Evolutionary conservation across 1,140 invertebrate species (phyloP).

Genomic region (Anoplolepis gracilipes): DNA sequence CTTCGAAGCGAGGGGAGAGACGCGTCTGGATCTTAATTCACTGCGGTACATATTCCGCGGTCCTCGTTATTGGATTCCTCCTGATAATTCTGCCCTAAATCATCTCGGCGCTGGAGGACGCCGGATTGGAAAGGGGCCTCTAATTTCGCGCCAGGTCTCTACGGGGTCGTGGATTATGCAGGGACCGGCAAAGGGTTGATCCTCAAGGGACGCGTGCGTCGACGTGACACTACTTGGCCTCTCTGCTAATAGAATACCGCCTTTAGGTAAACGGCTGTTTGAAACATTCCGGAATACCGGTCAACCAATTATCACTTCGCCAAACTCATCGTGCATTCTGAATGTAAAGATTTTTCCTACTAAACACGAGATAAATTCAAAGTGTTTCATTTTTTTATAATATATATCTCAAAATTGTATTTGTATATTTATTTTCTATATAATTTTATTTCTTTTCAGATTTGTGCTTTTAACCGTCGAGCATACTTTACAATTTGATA

Average conservation of each 20-base stretch:
- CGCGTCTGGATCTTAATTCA: constrained; percentile 82
- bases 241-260: constrained; percentile 82
- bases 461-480: background rate
- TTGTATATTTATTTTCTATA: background rate
- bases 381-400: background rate
- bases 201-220: constrained; percentile 82
- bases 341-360: background rate
- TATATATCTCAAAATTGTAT: background rate
- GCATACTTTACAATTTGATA: too few species aligned
- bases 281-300: constrained; percentile 29
- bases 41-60: constrained; percentile 79
- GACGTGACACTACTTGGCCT: constrained; percentile 82
- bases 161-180: constrained; percentile 85
- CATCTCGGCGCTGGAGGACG: constrained; percentile 76
- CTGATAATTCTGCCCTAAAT: constrained; percentile 85
- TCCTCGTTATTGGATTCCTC: constrained; percentile 83
- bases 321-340: background rate
- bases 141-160: constrained; percentile 84
- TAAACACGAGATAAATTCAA: background rate
- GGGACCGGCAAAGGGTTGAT: constrained; percentile 84
- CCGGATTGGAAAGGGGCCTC: constrained; percentile 76
- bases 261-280: constrained; percentile 72
- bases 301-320: constrained; percentile 31
- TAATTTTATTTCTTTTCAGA: too few species aligned
- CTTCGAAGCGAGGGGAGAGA: constrained; percentile 15